phyloP scores from a whole-genome alignment of 2,113 vertebrate species.

The Aegotheles bennettii region DNA sequence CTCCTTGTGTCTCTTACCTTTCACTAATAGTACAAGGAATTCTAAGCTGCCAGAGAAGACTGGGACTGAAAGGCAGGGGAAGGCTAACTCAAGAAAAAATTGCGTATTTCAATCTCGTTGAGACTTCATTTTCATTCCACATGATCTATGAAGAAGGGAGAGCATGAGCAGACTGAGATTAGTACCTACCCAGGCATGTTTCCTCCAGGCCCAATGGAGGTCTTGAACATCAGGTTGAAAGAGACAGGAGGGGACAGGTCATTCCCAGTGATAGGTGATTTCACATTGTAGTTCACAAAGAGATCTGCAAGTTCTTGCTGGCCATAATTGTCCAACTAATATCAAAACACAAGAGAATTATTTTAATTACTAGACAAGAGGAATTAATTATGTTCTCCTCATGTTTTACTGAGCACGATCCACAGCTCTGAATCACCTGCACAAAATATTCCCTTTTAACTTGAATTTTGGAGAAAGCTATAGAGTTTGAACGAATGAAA shows the following conservation, averaged over 20 bases:
- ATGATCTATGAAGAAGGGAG: background rate
- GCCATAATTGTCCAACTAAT: conserved; percentile 92
- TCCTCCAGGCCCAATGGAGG: conserved; percentile 94
- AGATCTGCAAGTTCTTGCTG: conserved; percentile 90
- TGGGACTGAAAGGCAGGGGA: background rate
- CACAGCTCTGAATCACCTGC: background rate
- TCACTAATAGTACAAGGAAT: background rate
- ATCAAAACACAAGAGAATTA: background rate
- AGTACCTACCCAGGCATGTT: conserved; percentile 91
- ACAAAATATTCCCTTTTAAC: background rate
- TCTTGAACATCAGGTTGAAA: conserved; percentile 99
- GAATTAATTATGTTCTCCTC: background rate
- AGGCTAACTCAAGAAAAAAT: background rate
- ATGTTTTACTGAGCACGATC: background rate
- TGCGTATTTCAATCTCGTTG: background rate
- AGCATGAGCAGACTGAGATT: background rate
- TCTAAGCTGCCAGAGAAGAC: background rate
- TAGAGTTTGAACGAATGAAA: background rate
- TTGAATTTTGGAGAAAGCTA: background rate
- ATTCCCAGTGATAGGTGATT: conserved; percentile 92
- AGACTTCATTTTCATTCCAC: background rate
- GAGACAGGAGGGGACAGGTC: conserved; percentile 89
- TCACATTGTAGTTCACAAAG: conserved; percentile 94
- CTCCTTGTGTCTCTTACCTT: background rate
- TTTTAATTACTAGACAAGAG: background rate